Evolutionary conservation across 2,797 vertebrate species (phyloP).

Genomic region (Catamblyrhynchus diadema): DNA sequence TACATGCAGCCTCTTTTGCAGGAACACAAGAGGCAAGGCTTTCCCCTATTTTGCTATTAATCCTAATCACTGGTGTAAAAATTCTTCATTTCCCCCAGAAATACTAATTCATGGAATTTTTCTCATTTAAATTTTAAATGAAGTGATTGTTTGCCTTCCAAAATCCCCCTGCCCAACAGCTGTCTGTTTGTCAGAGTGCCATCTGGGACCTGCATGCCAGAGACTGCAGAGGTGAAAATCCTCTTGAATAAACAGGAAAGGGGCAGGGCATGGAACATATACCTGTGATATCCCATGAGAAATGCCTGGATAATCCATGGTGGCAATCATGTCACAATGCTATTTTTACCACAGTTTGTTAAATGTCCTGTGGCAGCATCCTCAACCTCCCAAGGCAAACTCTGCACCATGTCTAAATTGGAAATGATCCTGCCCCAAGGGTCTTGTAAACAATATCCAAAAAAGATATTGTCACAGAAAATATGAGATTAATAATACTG

Average conservation of each 20-base stretch:
- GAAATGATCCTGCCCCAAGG: neutral
- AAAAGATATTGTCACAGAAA: neutral
- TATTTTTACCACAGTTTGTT: neutral
- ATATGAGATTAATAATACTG: neutral
- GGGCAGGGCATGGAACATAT: neutral
- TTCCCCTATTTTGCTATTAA: neutral
- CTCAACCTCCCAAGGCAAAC: neutral
- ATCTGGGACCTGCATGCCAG: neutral
- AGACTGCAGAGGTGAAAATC: neutral
- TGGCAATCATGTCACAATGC: neutral
- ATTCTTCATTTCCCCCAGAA: neutral
- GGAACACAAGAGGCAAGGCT: neutral
- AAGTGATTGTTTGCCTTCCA: neutral
- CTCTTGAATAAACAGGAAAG: neutral
- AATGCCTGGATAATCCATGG: neutral
- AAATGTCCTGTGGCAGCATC: neutral
- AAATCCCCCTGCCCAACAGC: neutral
- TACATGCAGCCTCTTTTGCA: neutral
- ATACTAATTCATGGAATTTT: neutral
- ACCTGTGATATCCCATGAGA: neutral
- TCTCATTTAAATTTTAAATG: neutral
- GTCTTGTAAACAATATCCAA: neutral
- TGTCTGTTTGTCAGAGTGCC: neutral
- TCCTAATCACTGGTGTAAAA: neutral
- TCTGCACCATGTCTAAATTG: rapidly evolving